A percentile compares a stretch with the other conserved stretches of the same genome.
phyloP scores from a whole-genome alignment of 1,140 invertebrate genomes.

The Anoplophora glabripennis region DNA sequence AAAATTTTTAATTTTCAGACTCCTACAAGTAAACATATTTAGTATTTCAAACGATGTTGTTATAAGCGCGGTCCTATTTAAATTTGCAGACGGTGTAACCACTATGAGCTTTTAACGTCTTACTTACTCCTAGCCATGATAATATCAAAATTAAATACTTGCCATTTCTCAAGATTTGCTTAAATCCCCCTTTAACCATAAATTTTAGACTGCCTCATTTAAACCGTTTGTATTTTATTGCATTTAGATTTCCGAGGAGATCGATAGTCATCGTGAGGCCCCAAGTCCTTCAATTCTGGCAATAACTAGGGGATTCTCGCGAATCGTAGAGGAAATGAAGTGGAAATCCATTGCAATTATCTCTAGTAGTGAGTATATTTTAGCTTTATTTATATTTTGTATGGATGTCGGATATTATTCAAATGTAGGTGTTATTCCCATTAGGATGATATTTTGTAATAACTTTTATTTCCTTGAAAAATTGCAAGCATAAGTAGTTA shows the following conservation, averaged over 20 bases:
- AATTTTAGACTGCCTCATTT: no score
- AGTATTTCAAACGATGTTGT: not conserved
- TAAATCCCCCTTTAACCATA: no score
- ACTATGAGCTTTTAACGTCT: not conserved
- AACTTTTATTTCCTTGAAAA: no score
- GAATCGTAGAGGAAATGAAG: conserved; percentile 41
- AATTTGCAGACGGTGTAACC: not conserved
- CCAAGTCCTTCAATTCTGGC: conserved; percentile 32
- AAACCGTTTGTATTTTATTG: conserved; percentile 1
- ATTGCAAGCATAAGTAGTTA: no score
- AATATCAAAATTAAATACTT: not conserved
- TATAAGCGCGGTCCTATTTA: not conserved
- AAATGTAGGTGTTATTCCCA: no score
- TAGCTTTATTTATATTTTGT: no score
- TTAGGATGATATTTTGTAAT: no score
- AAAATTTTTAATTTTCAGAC: no score
- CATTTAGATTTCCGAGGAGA: conserved; percentile 4
- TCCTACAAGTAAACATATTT: not conserved
- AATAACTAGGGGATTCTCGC: conserved; percentile 39
- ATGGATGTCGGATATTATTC: no score
- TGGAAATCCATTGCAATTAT: conserved; percentile 47
- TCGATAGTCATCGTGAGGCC: not conserved
- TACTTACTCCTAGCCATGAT: not conserved
- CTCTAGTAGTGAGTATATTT: conserved; percentile 40
- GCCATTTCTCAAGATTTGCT: conserved; percentile 15